These are phyloP conservation scores for Ditylenchus weischeri DNA, from an alignment of 2,888 invertebrate species.

Conservation along the genomic window DNA sequence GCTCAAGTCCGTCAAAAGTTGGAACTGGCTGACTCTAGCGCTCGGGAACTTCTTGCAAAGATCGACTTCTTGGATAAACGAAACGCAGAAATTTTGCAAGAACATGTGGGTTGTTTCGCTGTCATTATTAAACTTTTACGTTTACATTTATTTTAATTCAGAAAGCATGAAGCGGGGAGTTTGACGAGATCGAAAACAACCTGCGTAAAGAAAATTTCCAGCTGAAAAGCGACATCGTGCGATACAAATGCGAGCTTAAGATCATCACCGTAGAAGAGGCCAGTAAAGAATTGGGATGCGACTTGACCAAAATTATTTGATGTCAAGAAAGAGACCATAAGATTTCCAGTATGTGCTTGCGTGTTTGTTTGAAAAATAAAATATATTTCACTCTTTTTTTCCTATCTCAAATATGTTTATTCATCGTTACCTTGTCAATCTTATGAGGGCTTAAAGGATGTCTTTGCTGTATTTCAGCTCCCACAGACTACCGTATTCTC, in stretches of 20 bases:
- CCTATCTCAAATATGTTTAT: too few relatives aligned
- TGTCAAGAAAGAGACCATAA: too few relatives aligned
- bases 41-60: not conserved
- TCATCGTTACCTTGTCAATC: too few relatives aligned
- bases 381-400: too few relatives aligned
- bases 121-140: too few relatives aligned
- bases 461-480: too few relatives aligned
- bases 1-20: not conserved
- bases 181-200: slow-evolving; percentile 11
- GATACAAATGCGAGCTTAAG: not conserved
- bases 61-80: not conserved
- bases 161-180: slow-evolving; percentile 3
- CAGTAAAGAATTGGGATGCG: slow-evolving; percentile 7
- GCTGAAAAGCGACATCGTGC: slow-evolving; percentile 2
- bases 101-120: not conserved
- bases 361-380: too few relatives aligned
- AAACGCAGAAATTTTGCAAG: not conserved
- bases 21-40: not conserved
- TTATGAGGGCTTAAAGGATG: too few relatives aligned
- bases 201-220: slow-evolving; percentile 8
- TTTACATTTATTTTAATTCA: too few relatives aligned
- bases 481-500: too few relatives aligned
- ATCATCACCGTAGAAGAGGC: slow-evolving; percentile 6
- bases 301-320: not conserved
- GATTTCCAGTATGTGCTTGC: too few relatives aligned